phyloP scores from a whole-genome alignment of 2,113 vertebrate species.

The Myotis davidii region DNA sequence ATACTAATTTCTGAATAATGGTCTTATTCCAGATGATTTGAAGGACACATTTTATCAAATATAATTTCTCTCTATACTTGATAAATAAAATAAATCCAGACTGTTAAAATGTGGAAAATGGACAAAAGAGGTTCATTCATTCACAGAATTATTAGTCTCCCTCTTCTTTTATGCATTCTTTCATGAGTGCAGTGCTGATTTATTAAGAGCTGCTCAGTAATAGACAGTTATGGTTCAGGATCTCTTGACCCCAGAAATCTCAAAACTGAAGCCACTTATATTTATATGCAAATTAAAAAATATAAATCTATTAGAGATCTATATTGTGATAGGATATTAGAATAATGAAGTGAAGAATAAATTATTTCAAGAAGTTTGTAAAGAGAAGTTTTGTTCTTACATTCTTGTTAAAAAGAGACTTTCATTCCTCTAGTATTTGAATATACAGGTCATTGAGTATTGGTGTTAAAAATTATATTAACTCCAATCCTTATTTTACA shows the following conservation, averaged over 20 bases:
- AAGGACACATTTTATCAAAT: not conserved
- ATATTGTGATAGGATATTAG: not conserved
- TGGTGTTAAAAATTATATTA: not conserved
- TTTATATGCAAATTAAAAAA: not conserved
- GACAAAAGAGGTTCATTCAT: not conserved
- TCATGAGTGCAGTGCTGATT: not conserved
- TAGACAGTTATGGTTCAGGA: not conserved
- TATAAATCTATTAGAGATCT: not conserved
- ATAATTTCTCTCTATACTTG: not conserved
- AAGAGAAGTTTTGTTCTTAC: not conserved
- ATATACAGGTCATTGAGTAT: not conserved
- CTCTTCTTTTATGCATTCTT: not conserved
- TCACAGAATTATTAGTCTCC: not conserved
- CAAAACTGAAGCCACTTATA: not conserved
- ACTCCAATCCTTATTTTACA: not conserved
- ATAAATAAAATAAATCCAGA: not conserved
- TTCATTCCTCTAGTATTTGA: not conserved
- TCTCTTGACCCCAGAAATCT: not conserved
- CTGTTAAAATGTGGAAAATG: not conserved
- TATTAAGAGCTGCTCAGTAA: not conserved
- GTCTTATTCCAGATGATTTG: not conserved
- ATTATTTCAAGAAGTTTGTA: not conserved
- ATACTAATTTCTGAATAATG: not conserved
- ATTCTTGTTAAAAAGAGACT: not conserved
- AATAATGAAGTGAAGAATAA: not conserved